Evolutionary conservation across 2,113 vertebrate species (phyloP).

Genomic region (Nannobrachium achirus): DNA sequence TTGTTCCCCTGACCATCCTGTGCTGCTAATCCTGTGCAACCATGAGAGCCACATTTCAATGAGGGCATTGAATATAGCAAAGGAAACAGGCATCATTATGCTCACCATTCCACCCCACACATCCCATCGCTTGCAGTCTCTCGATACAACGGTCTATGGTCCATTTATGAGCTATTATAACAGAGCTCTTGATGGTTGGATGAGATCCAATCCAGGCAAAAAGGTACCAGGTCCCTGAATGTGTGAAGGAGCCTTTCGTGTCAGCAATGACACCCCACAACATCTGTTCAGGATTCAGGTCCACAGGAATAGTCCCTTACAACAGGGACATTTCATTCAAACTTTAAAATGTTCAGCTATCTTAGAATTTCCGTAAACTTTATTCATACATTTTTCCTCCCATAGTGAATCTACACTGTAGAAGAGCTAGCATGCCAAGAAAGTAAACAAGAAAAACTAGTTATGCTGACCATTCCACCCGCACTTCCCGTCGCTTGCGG

Average conservation of each 20-base stretch:
- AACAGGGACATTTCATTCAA: neutral
- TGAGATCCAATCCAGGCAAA: constrained; percentile 22
- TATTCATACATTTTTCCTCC: too few relatives aligned
- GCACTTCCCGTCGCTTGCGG: too few relatives aligned
- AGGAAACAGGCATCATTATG: constrained; percentile 43
- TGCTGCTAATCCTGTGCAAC: constrained; percentile 49
- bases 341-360: too few relatives aligned
- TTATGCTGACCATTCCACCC: too few relatives aligned
- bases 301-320: neutral
- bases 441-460: too few relatives aligned
- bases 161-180: constrained; percentile 30
- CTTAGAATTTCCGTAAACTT: too few relatives aligned
- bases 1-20: constrained; percentile 22
- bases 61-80: constrained; percentile 13
- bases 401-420: too few relatives aligned
- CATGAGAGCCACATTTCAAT: constrained; percentile 27
- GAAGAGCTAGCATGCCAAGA: too few relatives aligned
- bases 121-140: constrained; percentile 44
- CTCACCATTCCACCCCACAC: constrained; percentile 41
- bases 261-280: constrained; percentile 25
- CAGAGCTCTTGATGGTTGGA: constrained; percentile 32
- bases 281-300: constrained; percentile 9
- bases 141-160: constrained; percentile 31
- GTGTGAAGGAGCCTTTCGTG: constrained; percentile 38
- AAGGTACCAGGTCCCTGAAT: constrained; percentile 32